These are phyloP conservation scores for Zaprionus taronus DNA, from an alignment of 1,140 invertebrate genomes.

Conservation along the genomic window DNA sequence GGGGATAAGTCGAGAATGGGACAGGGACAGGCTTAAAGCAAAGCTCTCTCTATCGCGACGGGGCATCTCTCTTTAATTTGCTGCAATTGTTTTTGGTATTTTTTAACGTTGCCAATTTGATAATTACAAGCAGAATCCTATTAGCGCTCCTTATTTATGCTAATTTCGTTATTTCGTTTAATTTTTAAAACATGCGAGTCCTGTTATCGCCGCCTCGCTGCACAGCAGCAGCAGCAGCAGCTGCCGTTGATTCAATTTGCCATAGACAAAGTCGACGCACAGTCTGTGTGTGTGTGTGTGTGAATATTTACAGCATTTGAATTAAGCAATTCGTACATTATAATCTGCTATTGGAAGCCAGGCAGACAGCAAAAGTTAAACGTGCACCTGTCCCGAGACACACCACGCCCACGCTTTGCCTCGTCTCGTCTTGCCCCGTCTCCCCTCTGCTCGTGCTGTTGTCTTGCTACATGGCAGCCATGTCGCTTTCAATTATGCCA, in stretches of 20 bases:
- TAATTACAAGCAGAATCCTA: conserved; percentile 80
- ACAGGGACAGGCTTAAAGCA: conserved; percentile 33
- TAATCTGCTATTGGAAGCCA: conserved; percentile 67
- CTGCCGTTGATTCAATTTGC: conserved; percentile 76
- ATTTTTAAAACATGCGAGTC: conserved; percentile 72
- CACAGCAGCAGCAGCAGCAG: conserved; percentile 26
- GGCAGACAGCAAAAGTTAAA: conserved; percentile 53
- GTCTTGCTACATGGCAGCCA: conserved; percentile 44
- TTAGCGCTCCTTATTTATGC: conserved; percentile 75
- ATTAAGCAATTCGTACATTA: conserved; percentile 80
- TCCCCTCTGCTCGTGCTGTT: not conserved
- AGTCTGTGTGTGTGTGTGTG: conserved; percentile 23
- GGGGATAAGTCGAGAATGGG: conserved; percentile 6
- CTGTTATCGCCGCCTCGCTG: conserved; percentile 54
- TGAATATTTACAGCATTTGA: conserved; percentile 62
- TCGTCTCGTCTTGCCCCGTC: not conserved
- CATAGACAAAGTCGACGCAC: conserved; percentile 36
- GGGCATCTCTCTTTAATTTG: conserved; percentile 42
- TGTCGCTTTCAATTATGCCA: conserved; percentile 79
- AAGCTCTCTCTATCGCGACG: conserved; percentile 6
- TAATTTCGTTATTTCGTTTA: conserved; percentile 74
- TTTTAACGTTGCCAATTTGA: conserved; percentile 60
- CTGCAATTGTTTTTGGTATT: conserved; percentile 40
- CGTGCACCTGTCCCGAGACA: conserved; percentile 44
- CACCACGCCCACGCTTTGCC: not conserved